Conservation (phyloP, 2,888 invertebrate genomes). For the Coleophora flavipennella region DNA sequence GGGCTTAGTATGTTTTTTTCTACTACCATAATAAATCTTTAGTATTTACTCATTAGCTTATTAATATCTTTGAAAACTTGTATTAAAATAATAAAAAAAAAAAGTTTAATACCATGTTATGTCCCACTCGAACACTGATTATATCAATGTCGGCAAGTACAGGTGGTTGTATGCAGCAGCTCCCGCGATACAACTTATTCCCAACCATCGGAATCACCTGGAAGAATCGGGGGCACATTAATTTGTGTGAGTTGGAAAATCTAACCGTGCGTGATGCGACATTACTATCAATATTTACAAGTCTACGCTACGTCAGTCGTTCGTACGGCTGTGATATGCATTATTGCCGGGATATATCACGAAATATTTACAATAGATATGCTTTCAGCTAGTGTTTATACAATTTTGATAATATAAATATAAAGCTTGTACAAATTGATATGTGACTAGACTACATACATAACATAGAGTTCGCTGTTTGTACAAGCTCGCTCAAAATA, state of each 20-base stretch:
- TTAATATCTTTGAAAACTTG: too few species aligned
- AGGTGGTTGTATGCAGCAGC: too few species aligned
- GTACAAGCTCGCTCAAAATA: not conserved
- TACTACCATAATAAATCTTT: slow-evolving; percentile 17
- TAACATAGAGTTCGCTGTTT: not conserved
- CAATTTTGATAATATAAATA: not conserved
- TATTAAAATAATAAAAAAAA: slow-evolving; percentile 1
- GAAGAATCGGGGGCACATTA: slow-evolving; percentile 29
- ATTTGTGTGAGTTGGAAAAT: slow-evolving; percentile 32
- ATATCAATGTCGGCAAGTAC: too few species aligned
- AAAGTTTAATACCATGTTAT: too few species aligned
- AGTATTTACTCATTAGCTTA: not conserved
- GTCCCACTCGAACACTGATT: too few species aligned
- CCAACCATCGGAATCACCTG: not conserved
- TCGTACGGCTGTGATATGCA: slow-evolving; percentile 52
- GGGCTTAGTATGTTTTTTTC: not conserved
- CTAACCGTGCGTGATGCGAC: slow-evolving; percentile 35
- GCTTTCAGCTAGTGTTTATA: slow-evolving; percentile 15
- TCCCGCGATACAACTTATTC: too few species aligned
- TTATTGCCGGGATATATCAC: slow-evolving; percentile 65
- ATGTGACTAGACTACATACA: slow-evolving; percentile 23
- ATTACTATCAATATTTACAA: slow-evolving; percentile 37
- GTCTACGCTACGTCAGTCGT: slow-evolving; percentile 39
- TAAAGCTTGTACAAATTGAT: slow-evolving; percentile 24
- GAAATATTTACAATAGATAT: slow-evolving; percentile 37